These are phyloP conservation scores for Kryptopterus vitreolus DNA, from an alignment of 2,797 vertebrate genomes.

Conservation along the genomic window DNA sequence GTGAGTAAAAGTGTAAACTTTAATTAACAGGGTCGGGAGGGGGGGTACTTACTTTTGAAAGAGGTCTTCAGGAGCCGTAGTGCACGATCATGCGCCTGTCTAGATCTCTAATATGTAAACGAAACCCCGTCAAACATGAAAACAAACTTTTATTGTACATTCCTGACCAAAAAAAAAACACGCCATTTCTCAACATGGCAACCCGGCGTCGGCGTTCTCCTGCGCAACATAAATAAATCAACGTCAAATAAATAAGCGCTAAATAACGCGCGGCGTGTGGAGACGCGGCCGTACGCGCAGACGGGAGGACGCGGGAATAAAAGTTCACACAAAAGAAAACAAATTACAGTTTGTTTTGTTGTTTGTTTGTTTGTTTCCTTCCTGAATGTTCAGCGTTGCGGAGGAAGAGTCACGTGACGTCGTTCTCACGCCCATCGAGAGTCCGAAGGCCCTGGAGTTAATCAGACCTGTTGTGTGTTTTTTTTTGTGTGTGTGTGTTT, in stretches of 20 bases:
- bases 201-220: neutral
- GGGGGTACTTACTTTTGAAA: neutral
- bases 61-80: neutral
- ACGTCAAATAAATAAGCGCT: neutral
- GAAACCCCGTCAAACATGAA: neutral
- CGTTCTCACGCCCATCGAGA: constrained; percentile 37
- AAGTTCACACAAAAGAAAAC: neutral
- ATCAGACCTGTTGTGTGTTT: neutral
- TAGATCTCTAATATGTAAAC: neutral
- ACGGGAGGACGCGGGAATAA: neutral
- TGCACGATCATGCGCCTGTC: neutral
- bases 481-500: neutral
- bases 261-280: neutral
- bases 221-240: neutral
- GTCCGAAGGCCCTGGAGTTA: neutral
- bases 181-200: neutral
- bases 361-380: neutral
- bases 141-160: neutral
- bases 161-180: neutral
- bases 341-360: neutral
- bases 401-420: constrained; percentile 3
- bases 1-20: neutral
- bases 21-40: too few species aligned
- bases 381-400: neutral
- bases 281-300: neutral